Percentiles rank a stretch among this genome's conserved stretches.
phyloP scores from a whole-genome alignment of 1,140 invertebrate genomes.

The Telenomus remus region DNA sequence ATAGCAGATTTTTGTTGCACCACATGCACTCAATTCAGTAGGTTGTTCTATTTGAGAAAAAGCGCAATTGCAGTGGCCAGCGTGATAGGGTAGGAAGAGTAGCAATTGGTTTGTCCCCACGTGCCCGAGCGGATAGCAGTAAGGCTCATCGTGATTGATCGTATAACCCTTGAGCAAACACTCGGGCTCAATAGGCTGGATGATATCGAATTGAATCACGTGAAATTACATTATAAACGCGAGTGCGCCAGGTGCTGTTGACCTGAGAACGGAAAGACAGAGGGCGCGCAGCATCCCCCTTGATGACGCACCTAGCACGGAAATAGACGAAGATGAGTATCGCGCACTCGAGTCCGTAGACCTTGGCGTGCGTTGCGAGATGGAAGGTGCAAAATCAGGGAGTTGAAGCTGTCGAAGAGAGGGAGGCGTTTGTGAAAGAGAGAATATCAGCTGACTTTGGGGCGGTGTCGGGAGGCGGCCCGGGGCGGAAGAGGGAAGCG shows the following conservation, averaged over 20 bases:
- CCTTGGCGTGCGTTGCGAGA: slow-evolving; percentile 57
- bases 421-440: slow-evolving; percentile 46
- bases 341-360: slow-evolving; percentile 53
- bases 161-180: slow-evolving; percentile 29
- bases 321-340: slow-evolving; percentile 46
- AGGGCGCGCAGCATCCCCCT: slow-evolving; percentile 31
- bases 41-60: no score
- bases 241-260: neutral
- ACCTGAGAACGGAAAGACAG: neutral
- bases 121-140: slow-evolving; percentile 4
- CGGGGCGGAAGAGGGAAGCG: slow-evolving; percentile 9
- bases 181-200: slow-evolving; percentile 23
- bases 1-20: no score
- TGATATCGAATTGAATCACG: slow-evolving; percentile 43
- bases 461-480: slow-evolving; percentile 19
- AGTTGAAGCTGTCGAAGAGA: slow-evolving; percentile 9
- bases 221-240: slow-evolving; percentile 28
- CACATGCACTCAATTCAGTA: no score
- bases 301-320: slow-evolving; percentile 34
- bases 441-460: slow-evolving; percentile 61
- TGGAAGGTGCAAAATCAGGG: slow-evolving; percentile 1
- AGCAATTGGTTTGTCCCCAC: neutral
- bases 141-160: slow-evolving; percentile 21
- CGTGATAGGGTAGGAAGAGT: no score
- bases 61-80: no score